phyloP scores from a whole-genome alignment of 2,113 vertebrate genomes.

The Nothoprocta perdicaria region DNA sequence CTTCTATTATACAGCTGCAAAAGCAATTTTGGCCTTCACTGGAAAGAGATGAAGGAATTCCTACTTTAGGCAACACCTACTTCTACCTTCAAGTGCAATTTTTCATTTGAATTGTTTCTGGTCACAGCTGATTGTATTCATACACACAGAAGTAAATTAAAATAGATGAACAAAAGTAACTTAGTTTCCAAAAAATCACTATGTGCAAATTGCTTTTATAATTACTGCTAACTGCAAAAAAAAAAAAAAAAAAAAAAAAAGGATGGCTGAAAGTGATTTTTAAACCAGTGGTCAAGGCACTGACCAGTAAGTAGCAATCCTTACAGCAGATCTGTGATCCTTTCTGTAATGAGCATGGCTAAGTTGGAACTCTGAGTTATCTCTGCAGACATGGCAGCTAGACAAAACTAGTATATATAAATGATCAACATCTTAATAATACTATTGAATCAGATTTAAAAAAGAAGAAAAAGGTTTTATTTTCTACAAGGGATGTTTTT shows the following conservation, averaged over 20 bases:
- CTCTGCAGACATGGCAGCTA: not conserved
- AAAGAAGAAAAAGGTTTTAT: not conserved
- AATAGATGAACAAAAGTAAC: not conserved
- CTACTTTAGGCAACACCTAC: not conserved
- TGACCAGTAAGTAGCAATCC: not conserved
- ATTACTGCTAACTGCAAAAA: not conserved
- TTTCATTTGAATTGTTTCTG: slow-evolving; percentile 25
- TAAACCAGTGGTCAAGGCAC: not conserved
- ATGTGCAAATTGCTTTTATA: not conserved
- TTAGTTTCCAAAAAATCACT: slow-evolving; percentile 8
- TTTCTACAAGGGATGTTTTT: not conserved
- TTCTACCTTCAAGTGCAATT: not conserved
- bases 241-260: too few species aligned
- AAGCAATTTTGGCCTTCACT: not conserved
- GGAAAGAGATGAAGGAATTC: not conserved
- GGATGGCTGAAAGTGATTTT: not conserved
- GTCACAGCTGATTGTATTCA: not conserved
- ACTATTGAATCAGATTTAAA: not conserved
- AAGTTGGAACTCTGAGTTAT: not conserved
- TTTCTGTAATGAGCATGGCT: not conserved
- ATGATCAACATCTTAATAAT: not conserved
- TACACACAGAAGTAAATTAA: not conserved
- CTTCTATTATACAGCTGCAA: not conserved
- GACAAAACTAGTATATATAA: not conserved
- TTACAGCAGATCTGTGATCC: not conserved